Percentiles rank a stretch among this genome's conserved stretches.
Evolutionary conservation across 2,113 vertebrate genomes (phyloP).

Genomic region (Tupaia tana): DNA sequence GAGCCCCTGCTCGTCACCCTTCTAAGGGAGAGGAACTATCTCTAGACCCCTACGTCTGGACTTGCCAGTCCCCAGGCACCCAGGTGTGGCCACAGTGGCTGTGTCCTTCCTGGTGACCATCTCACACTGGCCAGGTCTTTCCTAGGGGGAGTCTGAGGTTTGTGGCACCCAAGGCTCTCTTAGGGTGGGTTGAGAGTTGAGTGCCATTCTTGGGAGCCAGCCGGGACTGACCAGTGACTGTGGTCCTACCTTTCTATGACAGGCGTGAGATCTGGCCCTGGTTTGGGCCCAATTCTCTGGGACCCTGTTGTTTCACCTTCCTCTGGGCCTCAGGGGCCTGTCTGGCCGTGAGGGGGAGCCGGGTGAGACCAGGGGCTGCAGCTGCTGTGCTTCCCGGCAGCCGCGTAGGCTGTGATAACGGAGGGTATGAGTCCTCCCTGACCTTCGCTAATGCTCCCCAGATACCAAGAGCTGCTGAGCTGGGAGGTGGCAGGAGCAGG

Average conservation of each 20-base stretch:
- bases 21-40: not conserved
- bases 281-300: not conserved
- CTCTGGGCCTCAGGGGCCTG: too few relatives aligned
- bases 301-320: not conserved
- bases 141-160: not conserved
- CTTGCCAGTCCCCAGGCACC: not conserved
- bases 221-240: accelerated
- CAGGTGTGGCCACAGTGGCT: not conserved
- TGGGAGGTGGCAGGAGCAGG: not conserved
- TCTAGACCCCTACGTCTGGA: not conserved
- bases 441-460: too few relatives aligned
- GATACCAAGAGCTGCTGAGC: accelerated
- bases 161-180: too few relatives aligned
- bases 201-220: not conserved
- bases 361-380: not conserved
- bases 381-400: not conserved
- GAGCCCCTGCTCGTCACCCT: accelerated
- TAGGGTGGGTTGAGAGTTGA: accelerated
- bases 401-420: not conserved
- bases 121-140: too few relatives aligned
- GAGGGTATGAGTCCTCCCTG: too few relatives aligned
- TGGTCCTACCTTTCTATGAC: not conserved
- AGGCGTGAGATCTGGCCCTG: not conserved
- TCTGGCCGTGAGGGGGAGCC: not conserved
- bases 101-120: not conserved